Conservation (phyloP, 2,888 invertebrate species). For the Drosophila anomalipes region DNA sequence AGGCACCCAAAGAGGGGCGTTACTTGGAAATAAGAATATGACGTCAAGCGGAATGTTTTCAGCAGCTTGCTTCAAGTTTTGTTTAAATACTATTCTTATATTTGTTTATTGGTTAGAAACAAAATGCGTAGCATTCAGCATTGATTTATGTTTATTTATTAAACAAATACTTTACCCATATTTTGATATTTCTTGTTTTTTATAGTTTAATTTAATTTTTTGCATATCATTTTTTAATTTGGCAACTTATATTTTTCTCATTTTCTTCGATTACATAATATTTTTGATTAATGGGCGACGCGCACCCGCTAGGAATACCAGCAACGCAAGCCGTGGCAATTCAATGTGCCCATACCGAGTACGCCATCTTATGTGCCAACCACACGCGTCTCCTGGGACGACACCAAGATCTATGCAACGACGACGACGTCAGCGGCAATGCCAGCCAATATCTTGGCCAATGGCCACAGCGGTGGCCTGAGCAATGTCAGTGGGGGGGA, state of each 20-base stretch:
- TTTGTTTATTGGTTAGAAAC: neutral
- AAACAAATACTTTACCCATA: neutral
- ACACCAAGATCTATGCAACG: conserved; percentile 83
- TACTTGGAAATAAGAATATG: neutral
- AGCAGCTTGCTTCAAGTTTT: neutral
- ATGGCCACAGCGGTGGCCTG: conserved; percentile 37
- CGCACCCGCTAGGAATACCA: conserved; percentile 73
- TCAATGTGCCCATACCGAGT: conserved; percentile 82
- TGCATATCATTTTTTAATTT: conserved; percentile 41
- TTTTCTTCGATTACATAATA: conserved; percentile 14
- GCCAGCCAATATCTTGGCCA: conserved; percentile 29
- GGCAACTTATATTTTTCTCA: conserved; percentile 7
- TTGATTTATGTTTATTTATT: conserved; percentile 2
- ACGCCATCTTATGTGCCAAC: conserved; percentile 84
- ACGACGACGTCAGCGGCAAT: conserved; percentile 6
- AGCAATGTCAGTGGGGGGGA: conserved; percentile 57
- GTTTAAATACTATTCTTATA: neutral
- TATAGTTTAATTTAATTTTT: conserved; percentile 16
- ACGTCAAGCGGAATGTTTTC: conserved; percentile 17
- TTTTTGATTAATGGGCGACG: conserved; percentile 35
- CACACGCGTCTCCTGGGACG: conserved; percentile 85
- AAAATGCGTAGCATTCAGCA: neutral
- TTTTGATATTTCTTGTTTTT: neutral
- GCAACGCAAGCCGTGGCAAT: conserved; percentile 82
- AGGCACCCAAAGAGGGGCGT: neutral